These are phyloP conservation scores for Nephotettix cincticeps DNA, from an alignment of 1,140 invertebrate species.

Conservation along the genomic window DNA sequence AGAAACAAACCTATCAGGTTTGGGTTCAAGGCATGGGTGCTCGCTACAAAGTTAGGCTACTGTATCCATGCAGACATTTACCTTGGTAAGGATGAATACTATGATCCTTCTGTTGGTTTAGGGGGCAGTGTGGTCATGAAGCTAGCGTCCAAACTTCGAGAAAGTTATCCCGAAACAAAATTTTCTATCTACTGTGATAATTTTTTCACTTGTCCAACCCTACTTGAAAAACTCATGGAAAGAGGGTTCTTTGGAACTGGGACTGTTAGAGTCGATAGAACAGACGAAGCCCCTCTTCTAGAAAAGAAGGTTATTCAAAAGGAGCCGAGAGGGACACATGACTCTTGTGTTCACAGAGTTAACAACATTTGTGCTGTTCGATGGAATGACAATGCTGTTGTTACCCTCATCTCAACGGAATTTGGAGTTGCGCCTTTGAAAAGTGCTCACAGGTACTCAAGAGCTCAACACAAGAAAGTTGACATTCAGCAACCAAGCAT, in stretches of 20 bases:
- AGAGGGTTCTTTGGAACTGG: not conserved
- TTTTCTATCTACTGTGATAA: not conserved
- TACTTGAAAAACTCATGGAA: not conserved
- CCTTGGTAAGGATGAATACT: conserved; percentile 15
- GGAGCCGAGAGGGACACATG: not conserved
- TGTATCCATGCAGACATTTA: conserved; percentile 40
- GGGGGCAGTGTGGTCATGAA: conserved; percentile 36
- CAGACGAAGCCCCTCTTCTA: not conserved
- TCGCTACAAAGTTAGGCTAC: conserved; percentile 39
- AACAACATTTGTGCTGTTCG: not conserved
- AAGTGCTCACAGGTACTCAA: not conserved
- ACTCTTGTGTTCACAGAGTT: not conserved
- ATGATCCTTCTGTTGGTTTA: conserved; percentile 32
- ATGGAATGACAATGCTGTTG: not conserved
- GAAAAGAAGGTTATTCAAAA: not conserved
- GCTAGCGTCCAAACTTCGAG: no score
- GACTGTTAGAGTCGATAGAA: not conserved
- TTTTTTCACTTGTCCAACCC: not conserved
- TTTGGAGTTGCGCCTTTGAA: not conserved
- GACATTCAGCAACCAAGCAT: not conserved
- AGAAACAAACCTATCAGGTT: conserved; percentile 39
- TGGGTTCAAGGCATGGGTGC: conserved; percentile 41
- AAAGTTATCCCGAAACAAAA: not conserved
- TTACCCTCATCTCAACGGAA: not conserved
- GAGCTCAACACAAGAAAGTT: not conserved